Evolutionary conservation across 2,888 invertebrate genomes (phyloP).

Genomic region (Pyrrhia umbra): DNA sequence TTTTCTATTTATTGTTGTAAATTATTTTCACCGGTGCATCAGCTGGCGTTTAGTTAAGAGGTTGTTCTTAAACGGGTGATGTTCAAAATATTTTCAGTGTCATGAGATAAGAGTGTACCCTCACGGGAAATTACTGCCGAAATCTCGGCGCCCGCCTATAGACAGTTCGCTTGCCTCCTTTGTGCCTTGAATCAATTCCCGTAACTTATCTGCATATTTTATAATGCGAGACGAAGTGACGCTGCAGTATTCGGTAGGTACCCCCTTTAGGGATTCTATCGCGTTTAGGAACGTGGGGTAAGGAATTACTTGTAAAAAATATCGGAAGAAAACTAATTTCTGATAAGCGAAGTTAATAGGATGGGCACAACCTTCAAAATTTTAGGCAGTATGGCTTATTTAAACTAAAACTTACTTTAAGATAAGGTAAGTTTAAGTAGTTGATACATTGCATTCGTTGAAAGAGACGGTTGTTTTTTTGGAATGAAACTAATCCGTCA

Average conservation of each 20-base stretch:
- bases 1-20: background rate
- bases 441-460: background rate
- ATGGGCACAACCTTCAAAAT: constrained; percentile 18
- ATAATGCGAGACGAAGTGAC: constrained; percentile 85
- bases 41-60: constrained; percentile 15
- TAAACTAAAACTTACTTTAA: constrained; percentile 33
- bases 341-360: constrained; percentile 45
- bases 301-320: constrained; percentile 64
- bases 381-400: constrained; percentile 31
- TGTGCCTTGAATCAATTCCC: constrained; percentile 89
- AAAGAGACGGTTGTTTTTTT: background rate
- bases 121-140: constrained; percentile 88
- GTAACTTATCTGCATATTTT: constrained; percentile 90
- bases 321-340: constrained; percentile 60
- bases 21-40: constrained; percentile 11
- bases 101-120: constrained; percentile 84
- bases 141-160: constrained; percentile 85
- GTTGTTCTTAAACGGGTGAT: constrained; percentile 62
- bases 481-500: constrained; percentile 31
- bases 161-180: constrained; percentile 83
- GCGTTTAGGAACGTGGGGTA: constrained; percentile 64
- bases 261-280: constrained; percentile 75
- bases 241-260: constrained; percentile 76
- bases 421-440: constrained; percentile 27
- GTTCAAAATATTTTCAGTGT: constrained; percentile 84